Conservation (phyloP, 2,797 vertebrate genomes). For the Crypturellus tataupa region DNA sequence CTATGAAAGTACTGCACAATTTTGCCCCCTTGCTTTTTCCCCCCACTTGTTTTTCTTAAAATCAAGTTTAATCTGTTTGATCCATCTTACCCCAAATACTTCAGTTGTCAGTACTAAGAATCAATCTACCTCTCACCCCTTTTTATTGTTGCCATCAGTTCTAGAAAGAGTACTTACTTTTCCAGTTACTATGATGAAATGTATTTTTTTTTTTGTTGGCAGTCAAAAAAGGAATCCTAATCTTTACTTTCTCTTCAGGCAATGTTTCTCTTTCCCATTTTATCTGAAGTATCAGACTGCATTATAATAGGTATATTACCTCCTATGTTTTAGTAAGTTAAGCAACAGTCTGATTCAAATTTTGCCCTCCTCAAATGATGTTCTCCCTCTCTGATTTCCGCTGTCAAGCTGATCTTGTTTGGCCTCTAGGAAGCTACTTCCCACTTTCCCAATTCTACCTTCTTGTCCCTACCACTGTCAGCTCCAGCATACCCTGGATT, state of each 20-base stretch:
- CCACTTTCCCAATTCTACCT: too few species aligned
- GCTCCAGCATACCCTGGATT: neutral
- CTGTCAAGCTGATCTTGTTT: neutral
- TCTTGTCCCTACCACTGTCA: neutral
- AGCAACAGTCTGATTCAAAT: neutral
- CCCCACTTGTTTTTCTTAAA: neutral
- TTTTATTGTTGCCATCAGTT: neutral
- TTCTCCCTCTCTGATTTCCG: neutral
- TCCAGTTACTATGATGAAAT: neutral
- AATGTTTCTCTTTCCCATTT: neutral
- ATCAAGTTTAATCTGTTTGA: neutral
- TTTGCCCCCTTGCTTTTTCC: neutral
- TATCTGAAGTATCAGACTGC: neutral
- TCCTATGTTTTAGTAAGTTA: neutral
- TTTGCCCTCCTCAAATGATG: rapidly evolving
- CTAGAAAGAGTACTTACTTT: neutral
- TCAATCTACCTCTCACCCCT: neutral
- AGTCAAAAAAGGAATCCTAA: neutral
- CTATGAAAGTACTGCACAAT: neutral
- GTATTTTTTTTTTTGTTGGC: neutral
- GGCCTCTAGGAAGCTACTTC: neutral
- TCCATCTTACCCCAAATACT: neutral
- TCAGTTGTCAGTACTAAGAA: neutral
- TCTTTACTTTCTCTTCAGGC: neutral
- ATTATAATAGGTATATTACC: neutral